A percentile compares a stretch with the other conserved stretches of the same genome.
Evolutionary conservation across 2,888 invertebrate species (phyloP).

Genomic region (Siphlonurus alternatus): DNA sequence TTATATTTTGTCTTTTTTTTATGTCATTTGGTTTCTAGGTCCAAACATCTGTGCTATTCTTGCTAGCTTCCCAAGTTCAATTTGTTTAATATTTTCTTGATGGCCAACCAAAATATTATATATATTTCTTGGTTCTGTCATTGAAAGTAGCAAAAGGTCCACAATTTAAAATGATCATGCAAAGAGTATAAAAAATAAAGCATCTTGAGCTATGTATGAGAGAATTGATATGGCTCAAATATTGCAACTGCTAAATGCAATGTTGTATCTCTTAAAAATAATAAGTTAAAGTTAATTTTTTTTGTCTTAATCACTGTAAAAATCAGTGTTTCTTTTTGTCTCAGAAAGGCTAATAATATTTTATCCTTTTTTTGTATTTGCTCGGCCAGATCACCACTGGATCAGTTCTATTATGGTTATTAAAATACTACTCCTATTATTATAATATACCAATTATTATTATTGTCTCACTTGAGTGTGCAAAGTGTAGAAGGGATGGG

Average conservation of each 20-base stretch:
- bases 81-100: conserved; percentile 21
- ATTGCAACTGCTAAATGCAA: no score
- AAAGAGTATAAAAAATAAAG: no score
- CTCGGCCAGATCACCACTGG: neutral
- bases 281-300: no score
- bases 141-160: no score
- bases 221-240: no score
- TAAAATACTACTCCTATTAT: neutral
- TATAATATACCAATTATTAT: neutral
- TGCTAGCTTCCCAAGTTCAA: conserved; percentile 15
- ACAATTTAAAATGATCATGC: no score
- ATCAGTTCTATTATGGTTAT: neutral
- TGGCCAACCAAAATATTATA: neutral
- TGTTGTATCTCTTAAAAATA: no score
- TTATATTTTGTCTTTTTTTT: neutral
- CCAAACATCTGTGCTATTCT: conserved; percentile 8
- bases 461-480: conserved; percentile 2
- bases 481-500: conserved; percentile 3
- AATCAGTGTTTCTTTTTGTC: neutral
- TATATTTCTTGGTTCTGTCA: no score
- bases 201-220: no score
- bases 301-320: neutral
- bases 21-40: conserved; percentile 1
- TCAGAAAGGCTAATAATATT: neutral
- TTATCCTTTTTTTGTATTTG: neutral